These are phyloP conservation scores for Megaceryle alcyon DNA, from an alignment of 2,797 vertebrate genomes.

Conservation along the genomic window DNA sequence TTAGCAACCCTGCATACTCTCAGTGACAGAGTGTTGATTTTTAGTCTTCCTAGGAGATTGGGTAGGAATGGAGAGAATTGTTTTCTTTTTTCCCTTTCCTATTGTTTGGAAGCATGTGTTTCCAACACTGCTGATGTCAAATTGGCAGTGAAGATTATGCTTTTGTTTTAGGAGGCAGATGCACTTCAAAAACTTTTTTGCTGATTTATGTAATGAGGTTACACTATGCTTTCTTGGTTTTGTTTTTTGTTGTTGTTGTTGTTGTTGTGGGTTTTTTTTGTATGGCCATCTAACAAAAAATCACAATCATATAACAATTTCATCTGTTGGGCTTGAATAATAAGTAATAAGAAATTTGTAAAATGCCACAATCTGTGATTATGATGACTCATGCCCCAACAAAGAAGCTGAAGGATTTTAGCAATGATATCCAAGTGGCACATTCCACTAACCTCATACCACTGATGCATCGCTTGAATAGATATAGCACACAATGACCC, in stretches of 20 bases:
- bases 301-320: not conserved
- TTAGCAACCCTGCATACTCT: not conserved
- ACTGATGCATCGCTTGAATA: slow-evolving; percentile 39
- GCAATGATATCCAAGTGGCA: not conserved
- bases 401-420: slow-evolving; percentile 21
- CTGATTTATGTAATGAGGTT: not conserved
- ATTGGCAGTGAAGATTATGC: not conserved
- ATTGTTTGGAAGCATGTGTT: slow-evolving; percentile 10
- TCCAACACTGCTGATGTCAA: not conserved
- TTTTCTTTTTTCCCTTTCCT: not conserved
- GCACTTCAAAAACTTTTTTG: not conserved
- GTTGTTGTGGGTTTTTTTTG: not conserved
- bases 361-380: not conserved
- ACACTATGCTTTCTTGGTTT: not conserved
- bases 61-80: not conserved
- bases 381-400: slow-evolving; percentile 17
- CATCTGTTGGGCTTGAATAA: not conserved
- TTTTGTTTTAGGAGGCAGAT: slow-evolving; percentile 12
- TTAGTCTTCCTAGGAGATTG: not conserved
- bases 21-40: slow-evolving; percentile 6
- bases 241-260: not conserved
- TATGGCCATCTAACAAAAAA: not conserved
- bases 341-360: not conserved
- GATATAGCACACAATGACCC: not conserved
- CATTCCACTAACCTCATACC: not conserved